Evolutionary conservation across 2,797 vertebrate species (phyloP), one percentile per base, ranked within the genome.

Genomic region (Scarus forsteni): DNA sequence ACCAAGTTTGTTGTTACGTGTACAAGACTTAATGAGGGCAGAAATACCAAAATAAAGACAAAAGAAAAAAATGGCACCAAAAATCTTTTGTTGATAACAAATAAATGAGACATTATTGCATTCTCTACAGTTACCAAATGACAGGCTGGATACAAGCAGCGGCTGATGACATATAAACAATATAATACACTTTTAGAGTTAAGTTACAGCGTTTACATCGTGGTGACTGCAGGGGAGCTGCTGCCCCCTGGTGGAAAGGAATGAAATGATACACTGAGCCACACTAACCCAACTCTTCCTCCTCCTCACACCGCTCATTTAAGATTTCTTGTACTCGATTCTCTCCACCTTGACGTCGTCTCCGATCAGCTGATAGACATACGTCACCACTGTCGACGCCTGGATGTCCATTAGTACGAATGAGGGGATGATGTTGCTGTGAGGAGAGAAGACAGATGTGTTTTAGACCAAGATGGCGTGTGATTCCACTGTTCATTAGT

Each of bases 381-480:
- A 99, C n/a, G 98, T 99, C 71, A 99, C 98, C 79, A 99, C 97
- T 0, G 98, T 99, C 36, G 98, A 99, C 18, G 98, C 98, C 83
- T 99, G 98, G 93, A 99, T 99, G 91, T 99, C 98, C 98, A 99
- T 99, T 92, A 99, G 88, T 90, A 99, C 98, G 90, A 99, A 99
- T 8, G 98, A 99, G 61, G 98, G 97, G 91, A 96, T 98, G 91
- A 99, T 99, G 94, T 98, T 98, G 93, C 98, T 99, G 92, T 35
- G 13, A 77, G 60, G 40, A 75, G 51, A 83, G 13, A 70, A 27
- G 48, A 67, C 36, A 59, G 14, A 16, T 6, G 39, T 36, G 56
- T 55, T 48, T 65, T 7, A 10, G 56, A 45, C 46, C n/a, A 1
- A 2, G 12, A 18, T 5, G 12, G 34, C 7, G 16, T 42, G 11